Evolutionary conservation across 2,888 invertebrate species (phyloP).

Genomic region (Conchocele bisecta): DNA sequence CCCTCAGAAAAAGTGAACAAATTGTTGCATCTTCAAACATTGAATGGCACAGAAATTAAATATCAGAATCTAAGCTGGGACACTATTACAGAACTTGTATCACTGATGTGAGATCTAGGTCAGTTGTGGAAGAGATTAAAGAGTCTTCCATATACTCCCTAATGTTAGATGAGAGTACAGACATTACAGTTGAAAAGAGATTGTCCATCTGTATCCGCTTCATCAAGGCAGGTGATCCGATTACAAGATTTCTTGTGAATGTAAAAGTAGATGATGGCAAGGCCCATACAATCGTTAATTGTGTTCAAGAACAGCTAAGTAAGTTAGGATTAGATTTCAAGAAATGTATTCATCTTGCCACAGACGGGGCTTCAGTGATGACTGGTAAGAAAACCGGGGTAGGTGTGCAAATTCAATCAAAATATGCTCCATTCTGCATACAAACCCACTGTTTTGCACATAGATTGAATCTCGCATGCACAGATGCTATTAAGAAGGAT

Average conservation of each 20-base stretch:
- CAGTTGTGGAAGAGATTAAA: too few species aligned
- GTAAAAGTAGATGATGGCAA: constrained; percentile 21
- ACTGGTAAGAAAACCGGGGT: constrained; percentile 12
- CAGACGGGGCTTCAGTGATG: constrained; percentile 30
- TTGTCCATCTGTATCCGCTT: constrained; percentile 38
- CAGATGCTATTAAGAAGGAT: constrained; percentile 36
- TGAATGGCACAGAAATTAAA: too few species aligned
- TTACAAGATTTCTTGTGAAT: constrained; percentile 16
- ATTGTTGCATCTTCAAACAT: too few species aligned
- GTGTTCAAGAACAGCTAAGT: not conserved
- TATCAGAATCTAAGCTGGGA: too few species aligned
- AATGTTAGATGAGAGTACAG: constrained; percentile 52
- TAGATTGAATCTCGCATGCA: constrained; percentile 35
- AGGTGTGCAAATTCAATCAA: constrained; percentile 23
- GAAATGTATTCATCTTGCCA: constrained; percentile 24
- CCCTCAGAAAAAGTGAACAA: too few species aligned
- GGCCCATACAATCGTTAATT: constrained; percentile 27
- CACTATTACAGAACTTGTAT: too few species aligned
- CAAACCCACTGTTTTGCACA: constrained; percentile 39
- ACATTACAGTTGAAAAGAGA: constrained; percentile 27
- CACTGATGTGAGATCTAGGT: too few species aligned
- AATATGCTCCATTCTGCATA: constrained; percentile 17
- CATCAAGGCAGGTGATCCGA: constrained; percentile 1
- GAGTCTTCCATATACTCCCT: too few species aligned
- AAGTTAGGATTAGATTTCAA: constrained; percentile 1